phyloP scores from a whole-genome alignment of 1,140 invertebrate genomes.

The Trachymyrmex cornetzi region DNA sequence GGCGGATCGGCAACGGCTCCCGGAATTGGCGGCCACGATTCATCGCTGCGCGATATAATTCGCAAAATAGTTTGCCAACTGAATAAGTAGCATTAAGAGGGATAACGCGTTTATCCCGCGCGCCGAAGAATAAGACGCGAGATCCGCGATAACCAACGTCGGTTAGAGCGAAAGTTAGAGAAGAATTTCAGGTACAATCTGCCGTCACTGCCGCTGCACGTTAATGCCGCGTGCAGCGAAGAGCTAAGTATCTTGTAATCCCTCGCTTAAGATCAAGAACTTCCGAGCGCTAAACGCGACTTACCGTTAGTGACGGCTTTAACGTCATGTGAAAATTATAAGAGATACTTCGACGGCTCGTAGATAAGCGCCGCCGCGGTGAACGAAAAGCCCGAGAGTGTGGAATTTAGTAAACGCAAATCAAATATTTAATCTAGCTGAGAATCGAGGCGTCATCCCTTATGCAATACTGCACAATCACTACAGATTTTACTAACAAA shows the following conservation, averaged over 20 bases:
- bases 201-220: conserved; percentile 12
- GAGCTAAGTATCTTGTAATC: conserved; percentile 63
- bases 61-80: conserved; percentile 45
- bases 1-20: background rate
- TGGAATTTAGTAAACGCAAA: conserved; percentile 40
- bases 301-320: conserved; percentile 56
- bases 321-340: conserved; percentile 62
- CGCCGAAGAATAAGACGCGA: conserved; percentile 25
- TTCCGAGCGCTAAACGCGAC: conserved; percentile 56
- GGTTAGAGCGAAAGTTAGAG: conserved; percentile 47
- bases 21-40: conserved; percentile 11
- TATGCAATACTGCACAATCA: background rate
- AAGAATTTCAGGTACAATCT: conserved; percentile 54
- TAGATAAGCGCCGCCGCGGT: conserved; percentile 9
- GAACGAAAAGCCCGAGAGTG: conserved; percentile 8
- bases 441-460: background rate
- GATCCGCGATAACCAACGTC: conserved; percentile 36
- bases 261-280: conserved; percentile 59
- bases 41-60: conserved; percentile 37
- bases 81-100: conserved; percentile 43
- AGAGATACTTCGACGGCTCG: conserved; percentile 50
- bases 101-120: conserved; percentile 38
- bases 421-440: conserved; percentile 47
- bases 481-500: background rate
- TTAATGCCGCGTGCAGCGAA: conserved; percentile 31